Conservation (phyloP, 2,797 vertebrate species). For the Pseudomugil gertrudae region DNA sequence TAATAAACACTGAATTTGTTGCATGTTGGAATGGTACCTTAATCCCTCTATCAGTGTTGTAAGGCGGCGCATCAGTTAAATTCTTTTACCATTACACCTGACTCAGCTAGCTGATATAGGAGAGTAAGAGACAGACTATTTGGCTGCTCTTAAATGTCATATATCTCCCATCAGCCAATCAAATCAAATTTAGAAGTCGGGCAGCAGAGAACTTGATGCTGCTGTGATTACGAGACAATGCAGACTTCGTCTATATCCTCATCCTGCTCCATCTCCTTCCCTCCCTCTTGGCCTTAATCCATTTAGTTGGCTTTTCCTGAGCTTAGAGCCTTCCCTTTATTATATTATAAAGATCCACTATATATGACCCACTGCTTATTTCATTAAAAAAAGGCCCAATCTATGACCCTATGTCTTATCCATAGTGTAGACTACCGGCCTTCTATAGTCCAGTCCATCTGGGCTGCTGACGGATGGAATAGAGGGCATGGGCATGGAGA, state of each 20-base stretch:
- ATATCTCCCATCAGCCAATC: conserved; percentile 61
- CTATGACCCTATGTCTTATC: conserved; percentile 72
- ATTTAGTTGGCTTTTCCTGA: conserved; percentile 80
- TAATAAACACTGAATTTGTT: background rate
- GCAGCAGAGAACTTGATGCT: conserved; percentile 54
- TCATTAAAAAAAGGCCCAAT: conserved; percentile 79
- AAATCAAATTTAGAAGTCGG: conserved; percentile 65
- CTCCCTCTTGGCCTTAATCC: conserved; percentile 75
- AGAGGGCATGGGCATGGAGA: conserved; percentile 34
- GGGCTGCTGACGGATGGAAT: conserved; percentile 70
- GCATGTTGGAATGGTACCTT: background rate
- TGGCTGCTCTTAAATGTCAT: conserved; percentile 62
- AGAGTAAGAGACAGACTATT: conserved; percentile 44
- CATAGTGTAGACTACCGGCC: conserved; percentile 64
- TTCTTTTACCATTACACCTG: conserved; percentile 16
- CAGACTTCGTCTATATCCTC: conserved; percentile 60
- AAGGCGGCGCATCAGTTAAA: conserved; percentile 19
- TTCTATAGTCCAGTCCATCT: conserved; percentile 43
- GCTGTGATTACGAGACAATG: conserved; percentile 62
- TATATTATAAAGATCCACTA: conserved; percentile 79
- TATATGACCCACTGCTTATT: conserved; percentile 79
- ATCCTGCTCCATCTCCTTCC: conserved; percentile 70
- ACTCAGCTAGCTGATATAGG: conserved; percentile 35
- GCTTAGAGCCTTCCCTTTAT: conserved; percentile 76
- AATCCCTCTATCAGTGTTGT: conserved; percentile 7